Evolutionary conservation across 2,113 vertebrate species (phyloP).

Genomic region (Haliaeetus leucogaster): DNA sequence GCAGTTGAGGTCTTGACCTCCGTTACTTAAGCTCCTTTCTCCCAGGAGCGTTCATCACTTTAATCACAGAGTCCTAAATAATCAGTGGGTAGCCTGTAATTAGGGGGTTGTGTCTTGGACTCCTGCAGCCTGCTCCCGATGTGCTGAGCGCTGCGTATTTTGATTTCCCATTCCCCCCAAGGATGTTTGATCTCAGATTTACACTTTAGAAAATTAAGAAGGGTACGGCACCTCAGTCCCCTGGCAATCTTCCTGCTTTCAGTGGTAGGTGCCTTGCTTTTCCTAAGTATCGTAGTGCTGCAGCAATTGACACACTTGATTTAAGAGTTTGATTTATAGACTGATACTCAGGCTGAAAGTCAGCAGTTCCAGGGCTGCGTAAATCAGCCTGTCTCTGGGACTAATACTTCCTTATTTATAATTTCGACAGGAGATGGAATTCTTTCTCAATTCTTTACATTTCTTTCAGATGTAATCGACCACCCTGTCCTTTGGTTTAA

Average conservation of each 20-base stretch:
- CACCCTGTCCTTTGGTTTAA: slow-evolving; percentile 69
- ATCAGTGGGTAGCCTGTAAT: slow-evolving; percentile 69
- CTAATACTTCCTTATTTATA: slow-evolving; percentile 66
- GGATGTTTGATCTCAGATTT: slow-evolving; percentile 65
- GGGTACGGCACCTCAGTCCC: slow-evolving; percentile 10
- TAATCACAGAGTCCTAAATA: slow-evolving; percentile 68
- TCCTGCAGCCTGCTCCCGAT: slow-evolving; percentile 51
- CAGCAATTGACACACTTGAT: slow-evolving; percentile 53
- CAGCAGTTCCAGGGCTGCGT: slow-evolving; percentile 59
- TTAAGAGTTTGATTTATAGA: slow-evolving; percentile 68
- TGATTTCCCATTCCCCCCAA: slow-evolving; percentile 28
- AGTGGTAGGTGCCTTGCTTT: slow-evolving; percentile 42
- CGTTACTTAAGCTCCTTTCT: slow-evolving; percentile 66
- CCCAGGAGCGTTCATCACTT: slow-evolving; percentile 58
- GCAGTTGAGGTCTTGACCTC: slow-evolving; percentile 64
- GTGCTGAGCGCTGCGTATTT: slow-evolving; percentile 54
- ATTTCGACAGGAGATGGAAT: slow-evolving; percentile 65
- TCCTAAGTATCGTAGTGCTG: not conserved
- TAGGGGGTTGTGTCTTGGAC: slow-evolving; percentile 60
- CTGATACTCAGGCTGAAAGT: slow-evolving; percentile 61
- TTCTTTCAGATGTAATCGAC: slow-evolving; percentile 62
- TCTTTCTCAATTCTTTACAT: slow-evolving; percentile 66
- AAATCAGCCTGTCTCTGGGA: slow-evolving; percentile 67
- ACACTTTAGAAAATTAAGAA: slow-evolving; percentile 49
- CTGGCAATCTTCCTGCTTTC: slow-evolving; percentile 45